Evolutionary conservation across 2,888 invertebrate species (phyloP), one percentile per base, ranked within the genome.

Genomic region (Ophion ventricosus): DNA sequence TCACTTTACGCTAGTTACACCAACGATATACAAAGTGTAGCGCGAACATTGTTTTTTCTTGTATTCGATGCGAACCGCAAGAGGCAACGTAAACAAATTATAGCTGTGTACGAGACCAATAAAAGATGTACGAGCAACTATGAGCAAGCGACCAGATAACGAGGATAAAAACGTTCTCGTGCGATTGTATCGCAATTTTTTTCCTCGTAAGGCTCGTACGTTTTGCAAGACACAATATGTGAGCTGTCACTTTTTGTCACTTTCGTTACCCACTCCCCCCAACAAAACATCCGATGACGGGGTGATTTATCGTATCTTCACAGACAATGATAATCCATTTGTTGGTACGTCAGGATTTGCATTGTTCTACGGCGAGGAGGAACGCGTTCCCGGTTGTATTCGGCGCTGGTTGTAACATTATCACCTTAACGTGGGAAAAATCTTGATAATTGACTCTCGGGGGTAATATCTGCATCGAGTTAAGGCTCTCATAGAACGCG

Each of bases 351-450:
- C n/a, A 75, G 17, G 26, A 70, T 75, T 75, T 67, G 69, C 82
- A 79, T 84, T 79, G 59, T 72, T 82, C 5, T 2, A 29, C 23
- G 20, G 66, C 14, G 66, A 49, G 20, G 61, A 72, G 69, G 66
- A 57, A 75, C 70, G 57, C 35, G 59, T 67, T 49, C 57, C 14
- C 66, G 59, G 43, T 49, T 66, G 67, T 84, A 84, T 84, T 82
- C 75, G 82, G 82, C 72, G 74, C 75, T 84, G 79, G 75, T 82
- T 84, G 66, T 75, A 82, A 79, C 64, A 82, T 82, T 75, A 84
- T 82, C 82, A 84, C 87, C 86, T 87, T 87, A 86, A 88, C 88
- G 89, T 90, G 91, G 88, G 89, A 90, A 90, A 86, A 78, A 72
- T 84, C 79, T 78, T 79, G 78, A 82, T 84, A 84, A 84, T 84